These are phyloP conservation scores for Villa cingulata DNA, from an alignment of 2,888 invertebrate genomes.

Conservation along the genomic window DNA sequence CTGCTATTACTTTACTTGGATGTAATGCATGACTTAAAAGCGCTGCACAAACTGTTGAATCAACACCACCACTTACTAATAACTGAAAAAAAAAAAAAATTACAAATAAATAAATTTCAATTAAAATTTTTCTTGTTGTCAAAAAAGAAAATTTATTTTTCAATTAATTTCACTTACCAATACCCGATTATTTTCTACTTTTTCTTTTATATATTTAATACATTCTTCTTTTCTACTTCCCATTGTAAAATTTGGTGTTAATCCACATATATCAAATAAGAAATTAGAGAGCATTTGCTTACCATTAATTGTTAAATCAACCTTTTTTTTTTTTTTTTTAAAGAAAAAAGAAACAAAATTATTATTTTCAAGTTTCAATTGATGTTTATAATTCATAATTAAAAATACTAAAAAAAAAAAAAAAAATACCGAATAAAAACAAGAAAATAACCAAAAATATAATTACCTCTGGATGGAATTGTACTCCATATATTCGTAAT, in stretches of 20 bases:
- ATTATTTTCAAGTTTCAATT: background rate
- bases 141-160: background rate
- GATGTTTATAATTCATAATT: background rate
- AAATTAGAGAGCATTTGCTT: constrained; percentile 88
- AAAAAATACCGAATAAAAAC: background rate
- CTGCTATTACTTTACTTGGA: constrained; percentile 83
- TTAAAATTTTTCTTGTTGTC: no score
- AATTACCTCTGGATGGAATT: constrained; percentile 94
- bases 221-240: constrained; percentile 76
- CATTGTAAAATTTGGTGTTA: constrained; percentile 79
- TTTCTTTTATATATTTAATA: constrained; percentile 78
- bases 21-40: constrained; percentile 79
- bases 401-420: no score
- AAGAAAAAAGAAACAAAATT: background rate
- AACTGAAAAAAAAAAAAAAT: constrained; percentile 46
- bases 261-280: constrained; percentile 77
- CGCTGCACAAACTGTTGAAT: constrained; percentile 98
- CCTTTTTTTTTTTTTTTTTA: no score
- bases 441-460: background rate
- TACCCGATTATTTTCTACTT: constrained; percentile 85
- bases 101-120: background rate
- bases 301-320: constrained; percentile 87
- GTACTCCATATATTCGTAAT: constrained; percentile 83
- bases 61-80: constrained; percentile 94
- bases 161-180: constrained; percentile 47